These are phyloP conservation scores for Otolemur crassicaudatus DNA, from an alignment of 2,797 vertebrate genomes.

Conservation along the genomic window DNA sequence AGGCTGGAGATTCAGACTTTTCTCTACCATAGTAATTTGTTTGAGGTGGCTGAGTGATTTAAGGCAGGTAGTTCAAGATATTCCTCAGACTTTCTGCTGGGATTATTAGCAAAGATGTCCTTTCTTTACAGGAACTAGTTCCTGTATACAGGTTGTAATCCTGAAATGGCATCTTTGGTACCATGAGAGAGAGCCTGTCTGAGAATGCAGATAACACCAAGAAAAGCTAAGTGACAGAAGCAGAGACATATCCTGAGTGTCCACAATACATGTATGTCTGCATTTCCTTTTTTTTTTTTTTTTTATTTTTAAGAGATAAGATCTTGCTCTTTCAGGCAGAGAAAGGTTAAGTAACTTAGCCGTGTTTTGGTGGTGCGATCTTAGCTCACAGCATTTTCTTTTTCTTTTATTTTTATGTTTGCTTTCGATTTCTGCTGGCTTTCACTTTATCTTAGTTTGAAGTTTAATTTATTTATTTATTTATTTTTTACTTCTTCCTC, in stretches of 20 bases:
- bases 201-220: not conserved
- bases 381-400: not conserved
- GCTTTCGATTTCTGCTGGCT: no score
- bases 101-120: not conserved
- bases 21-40: not conserved
- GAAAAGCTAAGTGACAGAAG: not conserved
- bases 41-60: not conserved
- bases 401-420: no score
- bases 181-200: not conserved
- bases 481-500: no score
- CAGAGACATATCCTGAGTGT: not conserved
- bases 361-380: not conserved
- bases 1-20: not conserved
- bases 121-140: not conserved
- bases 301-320: no score
- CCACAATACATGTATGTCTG: not conserved
- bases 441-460: no score
- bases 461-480: no score
- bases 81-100: not conserved
- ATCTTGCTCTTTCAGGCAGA: not conserved
- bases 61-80: not conserved
- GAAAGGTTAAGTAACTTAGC: no score
- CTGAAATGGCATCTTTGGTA: not conserved
- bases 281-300: no score
- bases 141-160: not conserved